A percentile compares a stretch with the other conserved stretches of the same genome.
phyloP scores from a whole-genome alignment of 2,113 vertebrate species.

The Saguinus imperator region DNA sequence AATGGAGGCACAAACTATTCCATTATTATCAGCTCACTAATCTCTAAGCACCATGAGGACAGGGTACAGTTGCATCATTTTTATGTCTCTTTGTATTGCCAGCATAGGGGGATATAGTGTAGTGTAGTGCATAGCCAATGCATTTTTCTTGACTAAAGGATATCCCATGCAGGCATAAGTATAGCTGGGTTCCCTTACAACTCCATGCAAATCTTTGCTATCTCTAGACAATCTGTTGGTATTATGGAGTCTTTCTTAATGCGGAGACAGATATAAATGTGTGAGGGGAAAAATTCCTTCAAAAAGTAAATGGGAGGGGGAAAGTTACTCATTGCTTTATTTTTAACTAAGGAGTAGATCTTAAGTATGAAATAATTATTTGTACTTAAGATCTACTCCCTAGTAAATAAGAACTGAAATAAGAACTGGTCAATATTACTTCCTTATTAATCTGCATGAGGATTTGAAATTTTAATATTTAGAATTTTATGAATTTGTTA shows the following conservation, averaged over 20 bases:
- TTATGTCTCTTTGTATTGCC: background rate
- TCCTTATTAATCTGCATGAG: background rate
- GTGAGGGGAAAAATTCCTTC: background rate
- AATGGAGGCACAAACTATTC: background rate
- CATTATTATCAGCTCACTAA: background rate
- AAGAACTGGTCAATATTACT: background rate
- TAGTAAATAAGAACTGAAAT: background rate
- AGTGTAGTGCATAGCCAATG: background rate
- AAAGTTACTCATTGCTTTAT: background rate
- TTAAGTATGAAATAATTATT: background rate
- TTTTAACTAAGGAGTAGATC: background rate
- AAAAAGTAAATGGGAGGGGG: background rate
- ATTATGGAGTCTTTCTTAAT: background rate
- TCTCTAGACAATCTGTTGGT: background rate
- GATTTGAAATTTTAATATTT: background rate
- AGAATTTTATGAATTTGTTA: background rate
- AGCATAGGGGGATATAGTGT: no score
- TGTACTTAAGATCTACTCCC: no score
- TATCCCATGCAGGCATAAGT: background rate
- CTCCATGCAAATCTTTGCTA: background rate
- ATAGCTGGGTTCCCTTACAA: background rate
- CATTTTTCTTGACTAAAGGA: background rate
- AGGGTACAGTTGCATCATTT: background rate
- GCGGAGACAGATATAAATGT: background rate
- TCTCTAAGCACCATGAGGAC: background rate